These are phyloP conservation scores for Auanema freiburgensis DNA, from an alignment of 2,888 invertebrate species.

Conservation along the genomic window DNA sequence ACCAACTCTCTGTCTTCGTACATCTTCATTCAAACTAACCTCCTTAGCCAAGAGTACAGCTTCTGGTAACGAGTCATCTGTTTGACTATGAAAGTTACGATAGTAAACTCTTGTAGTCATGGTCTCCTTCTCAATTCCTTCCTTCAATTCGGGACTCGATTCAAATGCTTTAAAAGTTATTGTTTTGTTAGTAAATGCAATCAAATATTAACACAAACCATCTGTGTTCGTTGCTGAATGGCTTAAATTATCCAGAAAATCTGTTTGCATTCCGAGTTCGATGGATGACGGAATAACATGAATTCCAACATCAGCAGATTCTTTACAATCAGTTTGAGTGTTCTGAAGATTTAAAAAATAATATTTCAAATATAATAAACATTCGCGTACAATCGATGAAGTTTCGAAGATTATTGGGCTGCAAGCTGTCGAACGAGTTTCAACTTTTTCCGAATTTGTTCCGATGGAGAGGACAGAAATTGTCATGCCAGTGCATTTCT, in stretches of 20 bases:
- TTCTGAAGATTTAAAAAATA: not conserved
- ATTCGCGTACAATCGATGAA: constrained; percentile 2
- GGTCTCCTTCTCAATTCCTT: constrained; percentile 11
- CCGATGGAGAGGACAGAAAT: not conserved
- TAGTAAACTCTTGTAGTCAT: constrained; percentile 20
- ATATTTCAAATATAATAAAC: not conserved
- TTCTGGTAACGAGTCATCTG: constrained; percentile 8
- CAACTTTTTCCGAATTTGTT: not conserved
- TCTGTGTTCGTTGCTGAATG: not conserved
- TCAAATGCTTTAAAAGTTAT: constrained; percentile 1
- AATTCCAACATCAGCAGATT: not conserved
- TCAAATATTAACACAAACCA: not conserved
- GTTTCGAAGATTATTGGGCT: constrained; percentile 29
- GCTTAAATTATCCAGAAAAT: not conserved
- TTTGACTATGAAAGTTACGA: constrained; percentile 17
- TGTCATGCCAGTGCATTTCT: constrained; percentile 22
- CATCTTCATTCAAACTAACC: not conserved
- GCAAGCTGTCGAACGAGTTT: constrained; percentile 24
- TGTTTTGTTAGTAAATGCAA: not conserved
- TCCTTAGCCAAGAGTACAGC: not conserved
- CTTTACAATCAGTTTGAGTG: constrained; percentile 10
- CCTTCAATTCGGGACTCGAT: not conserved
- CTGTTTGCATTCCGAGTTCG: constrained; percentile 1
- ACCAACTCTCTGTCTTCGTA: no score
- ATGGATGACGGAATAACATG: not conserved